phyloP scores from a whole-genome alignment of 2,113 vertebrate genomes.

The Sorex fumeus region DNA sequence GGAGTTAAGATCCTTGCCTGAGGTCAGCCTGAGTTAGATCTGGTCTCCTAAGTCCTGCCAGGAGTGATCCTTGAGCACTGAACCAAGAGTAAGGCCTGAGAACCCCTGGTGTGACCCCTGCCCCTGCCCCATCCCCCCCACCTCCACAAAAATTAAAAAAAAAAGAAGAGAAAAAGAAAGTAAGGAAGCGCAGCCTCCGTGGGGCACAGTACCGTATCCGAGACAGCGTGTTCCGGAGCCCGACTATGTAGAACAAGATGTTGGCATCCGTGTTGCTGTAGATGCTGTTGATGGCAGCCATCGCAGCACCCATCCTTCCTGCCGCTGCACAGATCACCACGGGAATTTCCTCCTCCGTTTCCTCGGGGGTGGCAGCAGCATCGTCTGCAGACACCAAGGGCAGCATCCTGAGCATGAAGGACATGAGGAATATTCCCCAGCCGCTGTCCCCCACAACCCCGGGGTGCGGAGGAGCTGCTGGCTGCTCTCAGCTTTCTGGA shows the following conservation, averaged over 20 bases:
- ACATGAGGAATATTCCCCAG: not conserved
- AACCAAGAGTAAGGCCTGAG: too few species aligned
- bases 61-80: too few species aligned
- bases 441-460: too few species aligned
- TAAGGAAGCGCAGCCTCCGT: not conserved
- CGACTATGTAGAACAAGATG: constrained; percentile 96
- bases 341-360: constrained; percentile 90
- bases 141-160: too few species aligned
- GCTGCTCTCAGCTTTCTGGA: not conserved
- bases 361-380: constrained; percentile 82
- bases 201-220: constrained; percentile 89
- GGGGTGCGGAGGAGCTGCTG: not conserved
- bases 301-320: constrained; percentile 93
- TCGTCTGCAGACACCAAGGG: constrained; percentile 82
- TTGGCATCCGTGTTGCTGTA: constrained; percentile 93
- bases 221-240: constrained; percentile 92
- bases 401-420: not conserved
- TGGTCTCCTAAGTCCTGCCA: too few species aligned
- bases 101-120: too few species aligned
- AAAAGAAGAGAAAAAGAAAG: not conserved
- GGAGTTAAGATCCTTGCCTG: too few species aligned
- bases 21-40: too few species aligned
- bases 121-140: too few species aligned
- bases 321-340: constrained; percentile 95
- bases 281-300: constrained; percentile 97